Base-by-base conservation (phyloP, 2,888 invertebrate species). In the Yponomeuta sedellus region DNA sequence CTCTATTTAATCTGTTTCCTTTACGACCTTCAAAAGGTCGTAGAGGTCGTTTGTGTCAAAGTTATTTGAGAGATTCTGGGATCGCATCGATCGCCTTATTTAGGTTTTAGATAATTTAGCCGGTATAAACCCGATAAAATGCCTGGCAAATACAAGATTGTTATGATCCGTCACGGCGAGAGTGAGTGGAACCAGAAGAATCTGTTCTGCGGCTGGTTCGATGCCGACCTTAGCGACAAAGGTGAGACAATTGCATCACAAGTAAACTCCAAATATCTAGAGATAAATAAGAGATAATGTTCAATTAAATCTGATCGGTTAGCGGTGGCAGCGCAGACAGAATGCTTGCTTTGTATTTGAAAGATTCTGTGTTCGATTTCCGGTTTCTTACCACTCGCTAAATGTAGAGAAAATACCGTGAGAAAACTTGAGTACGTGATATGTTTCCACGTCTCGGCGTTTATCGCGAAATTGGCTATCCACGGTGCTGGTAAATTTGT, bases 181-280 rank as follows among this genome's bases (percentile, higher is more conserved):
- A 95, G 94, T 77, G 94, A 94, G 81, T 95, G 95, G 93, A 95
- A 95, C 75, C 92, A 94, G 80, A 92, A 93, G 75, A 95, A 95
- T 83, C 86, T 94, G 59, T 95, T 95, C 76, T 95, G 95, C 74
- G 95, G 95, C 56, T 95, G 95, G 95, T 94, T 88, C 73, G 95
- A 95, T 76, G 94, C 94, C 65, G 92, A 93, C 73, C 91, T 95
- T 25, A 94, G 94, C 73, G 92, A 93, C 70, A 93, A 94, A 85
- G 95, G 95, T 94, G 81, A 82, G 44, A 76, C 28, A n/a, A 19
- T 64, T n/a, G 58, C 20, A 58, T 22, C n/a, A 20, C 20, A 58
- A 22, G 2, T 1, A 56, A 56, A 12, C 58, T 58, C 58, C n/a
- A 58, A 58, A 10, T 22, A 12, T 58, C 20, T 19, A 16, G 61